A percentile compares a stretch with the other conserved stretches of the same genome.
These are phyloP conservation scores for Brachyhypopomus gauderio DNA, from an alignment of 2,113 vertebrate species.

Conservation along the genomic window DNA sequence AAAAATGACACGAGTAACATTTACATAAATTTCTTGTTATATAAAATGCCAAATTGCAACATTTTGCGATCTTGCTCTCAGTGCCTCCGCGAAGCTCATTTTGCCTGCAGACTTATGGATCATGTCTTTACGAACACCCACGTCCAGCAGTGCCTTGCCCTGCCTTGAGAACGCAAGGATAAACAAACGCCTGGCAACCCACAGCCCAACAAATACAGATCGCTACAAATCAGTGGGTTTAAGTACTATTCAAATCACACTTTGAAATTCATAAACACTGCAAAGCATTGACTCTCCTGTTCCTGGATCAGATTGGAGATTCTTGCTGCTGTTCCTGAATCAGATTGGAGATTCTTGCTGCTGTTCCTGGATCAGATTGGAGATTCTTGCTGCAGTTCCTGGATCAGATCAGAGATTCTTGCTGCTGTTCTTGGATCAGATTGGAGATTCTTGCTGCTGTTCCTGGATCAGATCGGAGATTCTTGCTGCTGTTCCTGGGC, in stretches of 20 bases:
- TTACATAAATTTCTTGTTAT: conserved; percentile 40
- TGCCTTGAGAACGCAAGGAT: conserved; percentile 36
- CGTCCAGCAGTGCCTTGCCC: conserved; percentile 32
- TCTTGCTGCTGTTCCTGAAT: conserved; percentile 14
- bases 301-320: conserved; percentile 5
- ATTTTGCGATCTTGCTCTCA: conserved; percentile 30
- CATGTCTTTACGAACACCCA: conserved; percentile 53
- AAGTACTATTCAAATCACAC: conserved; percentile 19
- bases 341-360: neutral
- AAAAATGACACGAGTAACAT: conserved; percentile 40
- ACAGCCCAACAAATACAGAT: conserved; percentile 29
- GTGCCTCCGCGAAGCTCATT: conserved; percentile 34
- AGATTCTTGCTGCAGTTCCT: conserved; percentile 3
- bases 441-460: neutral
- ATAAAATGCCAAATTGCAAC: conserved; percentile 42
- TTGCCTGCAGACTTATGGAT: conserved; percentile 57
- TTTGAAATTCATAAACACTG: conserved; percentile 7
- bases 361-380: neutral
- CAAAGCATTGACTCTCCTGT: conserved; percentile 31
- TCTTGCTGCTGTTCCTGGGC: too few relatives aligned
- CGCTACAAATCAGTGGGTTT: conserved; percentile 16
- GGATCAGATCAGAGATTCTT: neutral
- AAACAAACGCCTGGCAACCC: conserved; percentile 46
- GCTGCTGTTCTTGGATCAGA: conserved; percentile 1
- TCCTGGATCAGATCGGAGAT: neutral